A percentile compares a stretch with the other conserved stretches of the same genome.
Evolutionary conservation across 2,113 vertebrate species (phyloP).

Genomic region (Mesitornis unicolor): DNA sequence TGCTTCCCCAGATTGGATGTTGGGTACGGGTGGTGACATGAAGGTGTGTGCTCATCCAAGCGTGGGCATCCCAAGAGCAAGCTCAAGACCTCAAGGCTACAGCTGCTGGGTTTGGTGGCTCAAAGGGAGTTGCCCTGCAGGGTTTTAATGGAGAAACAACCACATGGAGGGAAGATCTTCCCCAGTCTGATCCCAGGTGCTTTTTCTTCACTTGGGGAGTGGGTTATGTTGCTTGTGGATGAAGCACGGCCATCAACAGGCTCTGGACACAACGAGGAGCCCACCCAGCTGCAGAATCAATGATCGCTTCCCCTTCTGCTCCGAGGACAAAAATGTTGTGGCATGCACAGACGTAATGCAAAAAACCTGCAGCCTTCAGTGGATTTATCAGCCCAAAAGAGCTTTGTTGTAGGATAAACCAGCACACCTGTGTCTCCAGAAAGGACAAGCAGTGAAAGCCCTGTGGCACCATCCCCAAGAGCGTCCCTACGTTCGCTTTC

Average conservation of each 20-base stretch:
- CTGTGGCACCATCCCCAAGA: background rate
- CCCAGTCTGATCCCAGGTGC: background rate
- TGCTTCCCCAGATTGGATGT: rapidly evolving
- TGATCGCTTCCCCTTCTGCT: background rate
- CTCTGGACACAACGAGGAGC: rapidly evolving
- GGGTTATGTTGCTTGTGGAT: rapidly evolving
- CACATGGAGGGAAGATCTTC: rapidly evolving
- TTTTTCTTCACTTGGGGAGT: background rate
- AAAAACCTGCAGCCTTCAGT: background rate
- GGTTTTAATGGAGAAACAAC: background rate
- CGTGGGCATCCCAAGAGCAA: background rate
- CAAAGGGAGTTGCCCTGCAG: rapidly evolving
- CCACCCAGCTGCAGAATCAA: background rate
- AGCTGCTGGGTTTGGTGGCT: background rate
- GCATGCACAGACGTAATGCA: rapidly evolving
- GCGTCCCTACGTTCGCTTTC: background rate
- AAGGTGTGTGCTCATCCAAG: rapidly evolving
- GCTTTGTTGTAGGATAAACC: rapidly evolving
- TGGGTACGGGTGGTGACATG: rapidly evolving
- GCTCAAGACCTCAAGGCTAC: rapidly evolving
- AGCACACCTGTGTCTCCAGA: background rate
- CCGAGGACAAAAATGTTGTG: rapidly evolving
- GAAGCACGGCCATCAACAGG: background rate
- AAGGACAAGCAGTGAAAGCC: background rate
- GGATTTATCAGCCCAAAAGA: background rate